Percentiles rank a stretch among this genome's conserved stretches.
phyloP scores from a whole-genome alignment of 1,140 invertebrate genomes.

The Schlechtendalia chinensis region DNA sequence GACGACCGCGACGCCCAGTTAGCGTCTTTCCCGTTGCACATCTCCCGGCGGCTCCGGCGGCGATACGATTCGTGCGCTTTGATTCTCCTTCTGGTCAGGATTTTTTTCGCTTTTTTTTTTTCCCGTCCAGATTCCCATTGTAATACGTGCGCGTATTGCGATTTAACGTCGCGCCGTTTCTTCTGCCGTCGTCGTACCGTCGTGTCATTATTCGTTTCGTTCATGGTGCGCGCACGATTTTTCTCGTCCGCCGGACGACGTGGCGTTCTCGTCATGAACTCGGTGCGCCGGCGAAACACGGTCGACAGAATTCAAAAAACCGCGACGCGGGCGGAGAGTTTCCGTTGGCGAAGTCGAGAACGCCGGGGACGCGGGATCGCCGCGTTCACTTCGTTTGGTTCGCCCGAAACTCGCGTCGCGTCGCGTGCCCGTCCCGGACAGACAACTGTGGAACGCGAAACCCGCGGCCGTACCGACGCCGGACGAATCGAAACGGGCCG shows the following conservation, averaged over 20 bases:
- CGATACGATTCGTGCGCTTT: not conserved
- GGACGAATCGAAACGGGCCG: not conserved
- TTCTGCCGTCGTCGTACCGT: too few species aligned
- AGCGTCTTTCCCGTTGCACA: not conserved
- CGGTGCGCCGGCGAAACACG: not conserved
- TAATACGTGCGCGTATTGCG: not conserved
- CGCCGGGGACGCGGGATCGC: too few species aligned
- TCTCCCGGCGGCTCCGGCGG: not conserved
- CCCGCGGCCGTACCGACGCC: too few species aligned
- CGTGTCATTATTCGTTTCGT: too few species aligned
- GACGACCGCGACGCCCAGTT: slow-evolving; percentile 25
- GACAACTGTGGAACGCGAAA: too few species aligned
- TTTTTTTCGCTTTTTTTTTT: not conserved
- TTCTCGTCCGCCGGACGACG: not conserved
- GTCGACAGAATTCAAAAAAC: too few species aligned
- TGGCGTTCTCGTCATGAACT: not conserved
- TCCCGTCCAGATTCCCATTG: not conserved
- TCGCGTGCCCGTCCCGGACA: too few species aligned
- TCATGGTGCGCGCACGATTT: not conserved
- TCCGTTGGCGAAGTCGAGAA: too few species aligned
- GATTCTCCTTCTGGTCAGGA: not conserved
- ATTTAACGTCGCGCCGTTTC: too few species aligned
- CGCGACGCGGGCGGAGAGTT: too few species aligned
- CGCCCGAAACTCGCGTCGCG: too few species aligned
- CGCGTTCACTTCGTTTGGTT: too few species aligned